A percentile compares a stretch with the other conserved stretches of the same genome.
phyloP scores from a whole-genome alignment of 2,797 vertebrate genomes.

The Lacerta viridis region DNA sequence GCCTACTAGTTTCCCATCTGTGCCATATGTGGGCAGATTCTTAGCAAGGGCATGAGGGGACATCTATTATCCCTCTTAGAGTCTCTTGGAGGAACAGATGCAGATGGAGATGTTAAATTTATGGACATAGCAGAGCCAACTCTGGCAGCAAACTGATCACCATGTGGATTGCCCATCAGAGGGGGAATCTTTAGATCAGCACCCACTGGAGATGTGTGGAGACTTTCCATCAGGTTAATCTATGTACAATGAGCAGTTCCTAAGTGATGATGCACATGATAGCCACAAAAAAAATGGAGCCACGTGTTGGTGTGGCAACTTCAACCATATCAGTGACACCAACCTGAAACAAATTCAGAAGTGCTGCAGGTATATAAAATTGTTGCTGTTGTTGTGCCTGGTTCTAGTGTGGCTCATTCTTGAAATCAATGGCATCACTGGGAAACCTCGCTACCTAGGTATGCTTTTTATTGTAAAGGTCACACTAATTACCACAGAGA shows the following conservation, averaged over 20 bases:
- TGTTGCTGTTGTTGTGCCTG: not conserved
- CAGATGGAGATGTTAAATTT: no score
- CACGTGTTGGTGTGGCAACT: not conserved
- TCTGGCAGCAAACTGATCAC: no score
- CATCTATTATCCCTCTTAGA: no score
- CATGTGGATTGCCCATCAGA: not conserved
- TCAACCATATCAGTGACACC: not conserved
- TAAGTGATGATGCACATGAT: no score
- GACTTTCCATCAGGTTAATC: not conserved
- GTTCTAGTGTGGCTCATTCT: not conserved
- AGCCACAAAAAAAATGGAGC: not conserved
- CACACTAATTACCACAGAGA: slow-evolving; percentile 14
- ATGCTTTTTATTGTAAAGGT: slow-evolving; percentile 3
- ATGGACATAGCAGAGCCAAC: no score
- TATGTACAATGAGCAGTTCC: not conserved
- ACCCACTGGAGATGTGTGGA: not conserved
- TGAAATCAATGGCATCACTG: not conserved
- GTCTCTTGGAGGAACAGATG: no score
- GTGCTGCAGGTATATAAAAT: no score
- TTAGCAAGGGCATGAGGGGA: no score
- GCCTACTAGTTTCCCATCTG: no score
- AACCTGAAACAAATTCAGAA: no score
- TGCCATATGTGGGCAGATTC: no score
- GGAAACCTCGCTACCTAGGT: not conserved
- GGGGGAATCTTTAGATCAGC: not conserved